Evolutionary conservation across 2,797 vertebrate species (phyloP).

Genomic region (Pipistrellus pygmaeus): DNA sequence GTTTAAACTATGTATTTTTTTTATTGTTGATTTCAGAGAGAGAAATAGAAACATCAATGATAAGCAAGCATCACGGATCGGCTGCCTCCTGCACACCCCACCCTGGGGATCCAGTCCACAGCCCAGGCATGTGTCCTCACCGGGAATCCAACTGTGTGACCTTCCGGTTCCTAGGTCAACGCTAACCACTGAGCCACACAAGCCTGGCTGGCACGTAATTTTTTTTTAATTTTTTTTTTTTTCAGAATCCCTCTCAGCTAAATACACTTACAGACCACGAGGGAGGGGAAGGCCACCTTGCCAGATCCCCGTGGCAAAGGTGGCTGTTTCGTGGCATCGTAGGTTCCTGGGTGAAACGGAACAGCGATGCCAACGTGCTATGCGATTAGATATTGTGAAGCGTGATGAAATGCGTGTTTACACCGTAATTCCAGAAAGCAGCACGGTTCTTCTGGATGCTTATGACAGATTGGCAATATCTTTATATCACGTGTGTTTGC

Average conservation of each 20-base stretch:
- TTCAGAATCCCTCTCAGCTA: background rate
- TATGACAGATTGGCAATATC: background rate
- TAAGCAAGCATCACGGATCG: no score
- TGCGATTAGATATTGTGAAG: background rate
- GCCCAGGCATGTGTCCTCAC: background rate
- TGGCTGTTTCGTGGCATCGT: background rate
- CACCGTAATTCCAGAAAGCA: background rate
- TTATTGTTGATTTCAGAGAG: no score
- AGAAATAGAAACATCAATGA: no score
- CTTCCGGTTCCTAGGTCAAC: no score
- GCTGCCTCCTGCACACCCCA: no score
- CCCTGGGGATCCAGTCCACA: no score
- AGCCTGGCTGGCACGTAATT: background rate
- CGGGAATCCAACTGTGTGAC: no score
- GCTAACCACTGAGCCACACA: no score
- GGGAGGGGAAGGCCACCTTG: background rate
- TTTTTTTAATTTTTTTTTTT: conserved; percentile 9
- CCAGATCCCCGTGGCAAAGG: background rate
- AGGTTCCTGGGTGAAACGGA: background rate
- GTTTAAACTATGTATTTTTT: no score
- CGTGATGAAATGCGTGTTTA: background rate
- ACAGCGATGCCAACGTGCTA: background rate
- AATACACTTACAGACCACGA: background rate
- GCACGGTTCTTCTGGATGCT: background rate
- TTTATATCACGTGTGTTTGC: background rate